Conservation (phyloP, 2,888 invertebrate species). For the Pollenia griseotomentosa region DNA sequence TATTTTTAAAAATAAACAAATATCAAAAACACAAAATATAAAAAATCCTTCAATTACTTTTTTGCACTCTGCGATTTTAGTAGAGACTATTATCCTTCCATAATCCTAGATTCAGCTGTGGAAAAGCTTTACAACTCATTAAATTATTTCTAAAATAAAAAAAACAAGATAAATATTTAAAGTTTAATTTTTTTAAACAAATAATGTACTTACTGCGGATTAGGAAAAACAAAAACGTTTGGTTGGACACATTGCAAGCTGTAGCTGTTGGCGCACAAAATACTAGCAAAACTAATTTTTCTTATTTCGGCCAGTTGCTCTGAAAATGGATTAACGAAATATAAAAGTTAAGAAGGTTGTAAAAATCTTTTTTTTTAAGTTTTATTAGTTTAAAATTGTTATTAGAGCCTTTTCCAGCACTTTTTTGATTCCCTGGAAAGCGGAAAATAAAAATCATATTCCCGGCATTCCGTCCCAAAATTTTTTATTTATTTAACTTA, state of each 20-base stretch:
- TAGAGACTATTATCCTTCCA: constrained; percentile 78
- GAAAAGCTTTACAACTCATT: constrained; percentile 76
- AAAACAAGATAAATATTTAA: neutral
- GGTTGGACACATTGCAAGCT: constrained; percentile 87
- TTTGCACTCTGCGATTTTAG: constrained; percentile 8
- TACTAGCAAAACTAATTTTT: constrained; percentile 89
- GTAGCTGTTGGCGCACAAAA: constrained; percentile 91
- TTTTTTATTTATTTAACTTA: too few relatives aligned
- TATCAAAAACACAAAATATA: too few relatives aligned
- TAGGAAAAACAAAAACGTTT: constrained; percentile 80
- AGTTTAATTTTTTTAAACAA: neutral
- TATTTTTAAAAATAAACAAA: too few relatives aligned
- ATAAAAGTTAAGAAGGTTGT: neutral
- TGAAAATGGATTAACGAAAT: constrained; percentile 74
- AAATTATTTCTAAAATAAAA: constrained; percentile 76
- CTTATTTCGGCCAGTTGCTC: constrained; percentile 91
- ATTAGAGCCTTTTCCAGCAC: too few relatives aligned
- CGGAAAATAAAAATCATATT: too few relatives aligned
- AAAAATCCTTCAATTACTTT: too few relatives aligned
- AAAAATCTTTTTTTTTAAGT: neutral
- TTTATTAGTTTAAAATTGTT: too few relatives aligned
- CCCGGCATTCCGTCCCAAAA: too few relatives aligned
- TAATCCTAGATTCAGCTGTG: constrained; percentile 77
- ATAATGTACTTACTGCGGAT: constrained; percentile 75
- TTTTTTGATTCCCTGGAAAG: too few relatives aligned